A percentile compares a stretch with the other conserved stretches of the same genome.
Evolutionary conservation across 2,888 invertebrate species (phyloP).

Genomic region (Allophyes oxyacanthae): DNA sequence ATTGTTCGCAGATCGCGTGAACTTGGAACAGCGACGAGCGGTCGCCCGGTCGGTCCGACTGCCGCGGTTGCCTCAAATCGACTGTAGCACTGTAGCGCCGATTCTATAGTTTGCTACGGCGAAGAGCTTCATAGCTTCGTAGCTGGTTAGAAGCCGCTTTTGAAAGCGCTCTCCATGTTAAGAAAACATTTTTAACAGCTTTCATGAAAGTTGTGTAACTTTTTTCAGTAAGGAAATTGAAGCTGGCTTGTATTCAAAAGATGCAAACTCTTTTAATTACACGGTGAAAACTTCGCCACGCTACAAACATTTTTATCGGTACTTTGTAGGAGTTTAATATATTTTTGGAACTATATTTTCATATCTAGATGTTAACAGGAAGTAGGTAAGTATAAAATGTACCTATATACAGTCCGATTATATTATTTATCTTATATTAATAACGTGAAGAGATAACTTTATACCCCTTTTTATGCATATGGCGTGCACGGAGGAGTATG

Average conservation of each 20-base stretch:
- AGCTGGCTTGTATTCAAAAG: not conserved
- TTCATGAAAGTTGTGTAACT: constrained; percentile 7
- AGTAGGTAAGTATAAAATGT: no score
- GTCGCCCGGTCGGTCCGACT: constrained; percentile 47
- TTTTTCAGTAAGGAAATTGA: not conserved
- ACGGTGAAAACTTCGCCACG: not conserved
- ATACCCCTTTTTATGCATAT: no score
- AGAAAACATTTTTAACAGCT: constrained; percentile 15
- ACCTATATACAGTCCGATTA: no score
- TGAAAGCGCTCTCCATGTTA: constrained; percentile 27
- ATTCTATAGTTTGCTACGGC: constrained; percentile 13
- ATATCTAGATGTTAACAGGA: no score
- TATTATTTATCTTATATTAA: no score
- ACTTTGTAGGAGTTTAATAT: no score
- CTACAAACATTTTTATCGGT: no score
- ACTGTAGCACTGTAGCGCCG: constrained; percentile 41
- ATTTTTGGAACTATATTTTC: no score
- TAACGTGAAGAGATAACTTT: no score
- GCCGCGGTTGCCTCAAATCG: constrained; percentile 39
- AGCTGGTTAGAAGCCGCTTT: constrained; percentile 23
- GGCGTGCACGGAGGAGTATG: no score
- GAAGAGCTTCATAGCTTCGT: constrained; percentile 17
- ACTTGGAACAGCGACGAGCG: constrained; percentile 40
- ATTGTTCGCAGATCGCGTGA: constrained; percentile 28
- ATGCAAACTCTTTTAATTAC: not conserved